Conservation (phyloP, 2,797 vertebrate genomes). For the Vespertilio murinus region DNA sequence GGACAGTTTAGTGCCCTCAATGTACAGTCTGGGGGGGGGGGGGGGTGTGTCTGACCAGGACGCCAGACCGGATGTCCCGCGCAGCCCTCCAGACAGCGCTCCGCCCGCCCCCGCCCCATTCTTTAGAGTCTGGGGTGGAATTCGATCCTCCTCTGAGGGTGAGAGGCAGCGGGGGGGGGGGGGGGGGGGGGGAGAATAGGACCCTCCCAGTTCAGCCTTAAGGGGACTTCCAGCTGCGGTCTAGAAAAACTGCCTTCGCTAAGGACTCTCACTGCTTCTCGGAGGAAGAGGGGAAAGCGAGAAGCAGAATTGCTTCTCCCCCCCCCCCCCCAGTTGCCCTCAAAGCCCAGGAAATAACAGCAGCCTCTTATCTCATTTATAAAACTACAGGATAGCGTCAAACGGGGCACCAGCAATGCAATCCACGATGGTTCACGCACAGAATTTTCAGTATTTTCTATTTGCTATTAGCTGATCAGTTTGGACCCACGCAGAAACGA, state of each 20-base stretch:
- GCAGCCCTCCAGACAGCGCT: not conserved
- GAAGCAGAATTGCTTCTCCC: not conserved
- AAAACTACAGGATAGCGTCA: not conserved
- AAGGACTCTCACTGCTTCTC: not conserved
- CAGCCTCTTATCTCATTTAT: not conserved
- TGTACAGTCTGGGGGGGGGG: slow-evolving; percentile 33
- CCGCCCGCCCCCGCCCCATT: not conserved
- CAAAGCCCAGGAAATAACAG: not conserved
- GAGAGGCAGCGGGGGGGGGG: not conserved
- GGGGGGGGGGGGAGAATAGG: not conserved
- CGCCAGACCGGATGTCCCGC: slow-evolving; percentile 41
- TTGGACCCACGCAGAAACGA: not conserved
- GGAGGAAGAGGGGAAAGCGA: not conserved
- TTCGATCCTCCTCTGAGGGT: not conserved
- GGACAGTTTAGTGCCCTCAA: not conserved
- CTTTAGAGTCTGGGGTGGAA: slow-evolving; percentile 40
- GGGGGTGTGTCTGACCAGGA: slow-evolving; percentile 18
- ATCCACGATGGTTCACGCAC: not conserved
- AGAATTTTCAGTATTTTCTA: not conserved
- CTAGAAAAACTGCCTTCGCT: not conserved
- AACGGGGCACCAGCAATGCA: not conserved
- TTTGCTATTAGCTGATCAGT: not conserved
- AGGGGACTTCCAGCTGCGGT: not conserved
- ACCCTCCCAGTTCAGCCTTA: not conserved
- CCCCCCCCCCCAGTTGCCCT: not conserved